phyloP scores from a whole-genome alignment of 1,140 invertebrate species.

The Drosophila teissieri region DNA sequence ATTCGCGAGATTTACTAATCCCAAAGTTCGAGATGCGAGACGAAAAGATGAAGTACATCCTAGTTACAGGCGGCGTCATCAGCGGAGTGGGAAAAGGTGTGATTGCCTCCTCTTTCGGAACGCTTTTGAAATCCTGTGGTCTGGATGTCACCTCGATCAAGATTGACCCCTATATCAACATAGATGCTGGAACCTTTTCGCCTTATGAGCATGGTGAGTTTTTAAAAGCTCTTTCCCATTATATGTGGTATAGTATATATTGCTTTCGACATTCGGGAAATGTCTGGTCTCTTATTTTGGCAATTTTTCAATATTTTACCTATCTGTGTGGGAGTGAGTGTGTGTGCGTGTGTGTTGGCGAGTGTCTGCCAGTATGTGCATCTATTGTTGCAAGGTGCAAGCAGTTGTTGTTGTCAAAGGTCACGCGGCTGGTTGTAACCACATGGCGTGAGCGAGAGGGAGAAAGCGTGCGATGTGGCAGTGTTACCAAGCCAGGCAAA shows the following conservation, averaged over 20 bases:
- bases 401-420: conserved; percentile 49
- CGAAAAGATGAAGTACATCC: conserved; percentile 90
- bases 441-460: conserved; percentile 16
- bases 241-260: conserved; percentile 3
- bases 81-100: conserved; percentile 99
- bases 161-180: conserved; percentile 99
- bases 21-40: background rate
- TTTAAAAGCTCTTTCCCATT: background rate
- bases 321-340: background rate
- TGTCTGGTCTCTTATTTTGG: conserved; percentile 33
- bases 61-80: conserved; percentile 99
- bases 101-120: conserved; percentile 97
- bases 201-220: conserved; percentile 98
- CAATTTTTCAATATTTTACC: conserved; percentile 51
- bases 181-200: conserved; percentile 99
- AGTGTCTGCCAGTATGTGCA: conserved; percentile 18
- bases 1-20: background rate
- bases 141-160: conserved; percentile 98
- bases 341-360: conserved; percentile 4
- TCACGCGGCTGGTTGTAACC: conserved; percentile 40
- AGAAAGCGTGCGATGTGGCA: background rate
- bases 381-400: conserved; percentile 19
- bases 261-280: conserved; percentile 17
- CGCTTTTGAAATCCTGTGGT: conserved; percentile 96
- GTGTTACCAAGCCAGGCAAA: conserved; percentile 3